Base-by-base conservation (phyloP, 1,140 invertebrate genomes). In the Drosophila orena region DNA sequence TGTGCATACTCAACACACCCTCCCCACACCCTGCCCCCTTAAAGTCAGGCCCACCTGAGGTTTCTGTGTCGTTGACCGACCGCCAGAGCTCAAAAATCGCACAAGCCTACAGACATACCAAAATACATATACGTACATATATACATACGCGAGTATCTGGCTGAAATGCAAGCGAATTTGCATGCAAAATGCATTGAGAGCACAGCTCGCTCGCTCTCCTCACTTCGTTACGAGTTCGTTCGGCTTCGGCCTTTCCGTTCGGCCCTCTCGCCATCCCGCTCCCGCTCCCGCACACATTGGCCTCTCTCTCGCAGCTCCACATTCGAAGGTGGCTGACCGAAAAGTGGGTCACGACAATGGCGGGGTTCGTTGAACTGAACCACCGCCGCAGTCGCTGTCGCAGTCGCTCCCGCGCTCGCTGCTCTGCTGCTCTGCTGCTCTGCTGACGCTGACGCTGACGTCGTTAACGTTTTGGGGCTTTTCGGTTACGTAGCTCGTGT, bases 291-390 rank as follows among this genome's bases (percentile, higher is more conserved):
- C 57, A 49, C 52, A 54, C 54, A 35, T 59, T 27, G 58, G 52
- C 34, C 66, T 49, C 53, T 73, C 46, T 49, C 15, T 35, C 30
- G 62, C 77, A 92, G 91, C 91, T 92, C 91, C 75, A 92, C 81
- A 92, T 91, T 91, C 74, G 79, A 83, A 92, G 91, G 91, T 92
- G 76, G 88, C 68, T 92, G 91, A 92, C 90, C 91, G 91, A 91
- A 92, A 92, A 77, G 71, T 92, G 80, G 91, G 91, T 92, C 91
- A 92, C 91, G 91, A 92, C 91, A 92, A 92, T 92, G 90, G 86
- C 73, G 76, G 79, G 80, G 91, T 92, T 92, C 91, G 89, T 89
- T 92, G 91, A 92, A 92, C 91, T 92, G 75, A 79, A 77, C 84
- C 79, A 59, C 77, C 72, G 83, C 65, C 61, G 76, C 75, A 47